Conservation (phyloP, 64 coral and sea anemone genomes). For the Actinia tenebrosa region DNA sequence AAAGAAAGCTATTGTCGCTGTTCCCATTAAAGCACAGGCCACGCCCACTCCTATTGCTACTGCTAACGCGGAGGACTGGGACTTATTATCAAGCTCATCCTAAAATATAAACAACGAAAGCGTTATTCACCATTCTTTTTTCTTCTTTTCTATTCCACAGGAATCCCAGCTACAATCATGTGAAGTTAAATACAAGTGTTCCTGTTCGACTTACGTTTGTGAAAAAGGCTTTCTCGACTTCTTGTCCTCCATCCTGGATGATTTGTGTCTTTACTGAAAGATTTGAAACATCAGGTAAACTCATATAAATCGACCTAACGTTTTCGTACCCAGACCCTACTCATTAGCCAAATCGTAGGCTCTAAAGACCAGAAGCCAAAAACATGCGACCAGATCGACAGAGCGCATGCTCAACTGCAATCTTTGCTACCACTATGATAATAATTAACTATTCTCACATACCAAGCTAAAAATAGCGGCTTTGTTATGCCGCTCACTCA, state of each 20-base stretch:
- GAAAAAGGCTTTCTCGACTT: conserved; percentile 56
- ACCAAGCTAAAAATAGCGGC: no score
- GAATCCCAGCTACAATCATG: not conserved
- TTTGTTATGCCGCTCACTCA: no score
- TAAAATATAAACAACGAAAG: conserved; percentile 7
- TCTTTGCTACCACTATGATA: no score
- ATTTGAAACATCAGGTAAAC: not conserved
- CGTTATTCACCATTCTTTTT: not conserved
- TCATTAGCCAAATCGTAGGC: no score
- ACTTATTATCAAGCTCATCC: conserved; percentile 75
- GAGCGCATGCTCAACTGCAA: no score
- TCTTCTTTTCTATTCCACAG: not conserved
- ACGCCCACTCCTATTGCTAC: conserved; percentile 82
- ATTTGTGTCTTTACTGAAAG: conserved; percentile 13
- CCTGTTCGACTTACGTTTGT: conserved; percentile 37
- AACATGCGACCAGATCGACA: no score
- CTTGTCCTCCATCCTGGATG: not conserved
- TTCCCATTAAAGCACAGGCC: conserved; percentile 75
- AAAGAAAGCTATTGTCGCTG: conserved; percentile 71
- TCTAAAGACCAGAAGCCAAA: no score
- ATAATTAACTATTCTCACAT: no score
- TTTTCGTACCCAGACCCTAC: no score
- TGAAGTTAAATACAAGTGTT: not conserved
- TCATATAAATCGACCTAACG: no score
- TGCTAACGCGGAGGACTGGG: conserved; percentile 71